Evolutionary conservation across 2,888 invertebrate species (phyloP).

Genomic region (Rhorus exstirpatorius): DNA sequence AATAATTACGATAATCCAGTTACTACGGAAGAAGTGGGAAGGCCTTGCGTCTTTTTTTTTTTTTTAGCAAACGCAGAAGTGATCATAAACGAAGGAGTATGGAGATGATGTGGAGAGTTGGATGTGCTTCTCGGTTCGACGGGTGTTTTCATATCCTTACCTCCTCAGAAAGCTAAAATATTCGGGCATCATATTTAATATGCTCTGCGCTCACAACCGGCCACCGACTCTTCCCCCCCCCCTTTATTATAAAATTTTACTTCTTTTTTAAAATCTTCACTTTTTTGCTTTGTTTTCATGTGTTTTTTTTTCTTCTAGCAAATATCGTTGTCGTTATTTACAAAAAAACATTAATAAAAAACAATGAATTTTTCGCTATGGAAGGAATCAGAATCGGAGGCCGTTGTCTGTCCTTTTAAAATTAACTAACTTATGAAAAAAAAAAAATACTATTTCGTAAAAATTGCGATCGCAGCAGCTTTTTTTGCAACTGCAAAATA

Average conservation of each 20-base stretch:
- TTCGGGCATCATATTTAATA: constrained; percentile 85
- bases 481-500: constrained; percentile 40
- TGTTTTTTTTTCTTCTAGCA: not conserved
- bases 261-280: not conserved
- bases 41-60: too few relatives aligned
- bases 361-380: constrained; percentile 15
- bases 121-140: constrained; percentile 84
- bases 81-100: constrained; percentile 74
- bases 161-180: constrained; percentile 86
- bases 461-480: constrained; percentile 50
- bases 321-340: not conserved
- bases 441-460: constrained; percentile 47
- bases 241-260: not conserved
- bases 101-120: constrained; percentile 75
- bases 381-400: constrained; percentile 64
- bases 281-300: constrained; percentile 8
- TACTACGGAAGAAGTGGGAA: constrained; percentile 71
- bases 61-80: constrained; percentile 72
- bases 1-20: constrained; percentile 75
- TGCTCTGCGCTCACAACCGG: constrained; percentile 77
- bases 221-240: constrained; percentile 63
- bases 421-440: constrained; percentile 80
- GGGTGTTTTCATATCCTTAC: constrained; percentile 85
- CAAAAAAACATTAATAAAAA: not conserved
- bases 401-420: constrained; percentile 76